Evolutionary conservation across 2,888 invertebrate species (phyloP).

Genomic region (Parnassius mnemosyne): DNA sequence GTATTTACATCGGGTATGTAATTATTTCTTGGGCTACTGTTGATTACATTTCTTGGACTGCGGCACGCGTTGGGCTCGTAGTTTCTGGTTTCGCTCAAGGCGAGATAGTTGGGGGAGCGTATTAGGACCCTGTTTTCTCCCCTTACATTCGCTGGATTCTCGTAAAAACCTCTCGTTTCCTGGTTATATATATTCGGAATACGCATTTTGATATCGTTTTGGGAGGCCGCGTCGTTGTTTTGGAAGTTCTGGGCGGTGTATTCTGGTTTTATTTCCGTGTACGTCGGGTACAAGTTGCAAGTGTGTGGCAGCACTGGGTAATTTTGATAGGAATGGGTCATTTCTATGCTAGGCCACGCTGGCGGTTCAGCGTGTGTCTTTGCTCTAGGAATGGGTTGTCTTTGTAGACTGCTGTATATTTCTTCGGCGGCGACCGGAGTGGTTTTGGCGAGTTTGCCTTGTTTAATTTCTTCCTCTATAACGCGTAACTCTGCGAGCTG

Average conservation of each 20-base stretch:
- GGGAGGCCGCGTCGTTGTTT: slow-evolving; percentile 38
- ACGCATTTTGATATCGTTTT: slow-evolving; percentile 50
- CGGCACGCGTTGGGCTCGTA: slow-evolving; percentile 58
- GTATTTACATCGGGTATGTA: slow-evolving; percentile 52
- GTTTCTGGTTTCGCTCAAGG: slow-evolving; percentile 48
- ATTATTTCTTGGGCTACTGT: slow-evolving; percentile 57
- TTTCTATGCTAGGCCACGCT: slow-evolving; percentile 73
- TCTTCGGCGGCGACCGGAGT: slow-evolving; percentile 78
- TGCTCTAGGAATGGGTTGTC: slow-evolving; percentile 85
- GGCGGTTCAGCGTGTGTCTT: slow-evolving; percentile 84
- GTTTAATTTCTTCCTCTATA: slow-evolving; percentile 91
- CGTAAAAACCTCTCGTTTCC: slow-evolving; percentile 59
- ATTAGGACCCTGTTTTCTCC: slow-evolving; percentile 52
- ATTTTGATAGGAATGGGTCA: slow-evolving; percentile 72
- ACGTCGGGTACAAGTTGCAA: slow-evolving; percentile 66
- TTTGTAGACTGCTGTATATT: slow-evolving; percentile 73
- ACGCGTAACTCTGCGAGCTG: slow-evolving; percentile 90
- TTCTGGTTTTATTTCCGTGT: slow-evolving; percentile 68
- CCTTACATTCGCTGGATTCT: slow-evolving; percentile 57
- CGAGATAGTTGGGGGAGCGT: slow-evolving; percentile 58
- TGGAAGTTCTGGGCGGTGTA: slow-evolving; percentile 52
- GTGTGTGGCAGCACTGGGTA: slow-evolving; percentile 64
- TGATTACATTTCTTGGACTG: slow-evolving; percentile 63
- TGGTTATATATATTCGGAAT: slow-evolving; percentile 54
- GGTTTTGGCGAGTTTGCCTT: slow-evolving; percentile 85